A percentile compares a stretch with the other conserved stretches of the same genome.
phyloP scores from a whole-genome alignment of 2,888 invertebrate genomes.

The Melanargia galathea region DNA sequence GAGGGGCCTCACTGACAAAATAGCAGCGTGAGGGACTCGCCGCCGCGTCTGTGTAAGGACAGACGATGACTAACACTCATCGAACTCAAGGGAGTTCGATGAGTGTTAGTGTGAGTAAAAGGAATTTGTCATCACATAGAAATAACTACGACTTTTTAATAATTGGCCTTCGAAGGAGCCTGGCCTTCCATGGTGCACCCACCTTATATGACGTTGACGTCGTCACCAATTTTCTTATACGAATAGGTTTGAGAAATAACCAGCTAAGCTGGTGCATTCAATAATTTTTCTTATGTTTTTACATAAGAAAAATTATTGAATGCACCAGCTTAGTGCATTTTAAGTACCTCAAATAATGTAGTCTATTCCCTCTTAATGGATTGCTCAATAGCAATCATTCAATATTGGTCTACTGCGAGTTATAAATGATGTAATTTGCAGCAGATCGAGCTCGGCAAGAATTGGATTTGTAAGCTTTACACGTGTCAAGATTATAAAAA shows the following conservation, averaged over 20 bases:
- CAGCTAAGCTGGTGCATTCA: background rate
- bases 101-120: no score
- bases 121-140: no score
- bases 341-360: background rate
- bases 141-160: no score
- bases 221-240: slow-evolving; percentile 22
- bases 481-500: background rate
- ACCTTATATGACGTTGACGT: slow-evolving; percentile 2
- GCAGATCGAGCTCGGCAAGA: background rate
- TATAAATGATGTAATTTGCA: slow-evolving; percentile 7
- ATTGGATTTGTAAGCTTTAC: background rate
- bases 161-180: no score
- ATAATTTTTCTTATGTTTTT: background rate
- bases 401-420: slow-evolving; percentile 1
- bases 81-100: no score
- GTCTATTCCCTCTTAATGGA: background rate
- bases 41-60: no score
- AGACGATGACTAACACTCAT: no score
- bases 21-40: no score
- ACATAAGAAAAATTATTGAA: no score
- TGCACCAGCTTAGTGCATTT: no score
- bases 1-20: no score
- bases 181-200: background rate
- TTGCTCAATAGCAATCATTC: slow-evolving; percentile 7
- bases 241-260: slow-evolving; percentile 23